Evolutionary conservation across 2,888 invertebrate genomes (phyloP).

Genomic region (Timandra comae): DNA sequence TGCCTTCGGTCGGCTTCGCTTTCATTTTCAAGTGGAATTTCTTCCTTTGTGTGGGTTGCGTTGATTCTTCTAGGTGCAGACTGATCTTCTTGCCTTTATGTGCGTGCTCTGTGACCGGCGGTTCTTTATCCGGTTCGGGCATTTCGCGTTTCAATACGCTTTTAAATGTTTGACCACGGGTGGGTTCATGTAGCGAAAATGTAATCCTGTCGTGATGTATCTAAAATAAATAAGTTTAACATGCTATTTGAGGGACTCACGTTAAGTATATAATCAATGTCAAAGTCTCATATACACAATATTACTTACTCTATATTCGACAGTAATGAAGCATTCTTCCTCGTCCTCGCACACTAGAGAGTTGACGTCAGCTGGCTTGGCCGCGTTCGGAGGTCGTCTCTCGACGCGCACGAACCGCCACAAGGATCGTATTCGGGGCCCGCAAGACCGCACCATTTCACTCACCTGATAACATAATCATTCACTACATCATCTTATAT

Average conservation of each 20-base stretch:
- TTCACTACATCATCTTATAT: no score
- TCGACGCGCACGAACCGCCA: slow-evolving; percentile 63
- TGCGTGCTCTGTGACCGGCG: slow-evolving; percentile 19
- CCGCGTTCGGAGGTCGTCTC: slow-evolving; percentile 43
- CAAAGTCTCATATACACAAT: no score
- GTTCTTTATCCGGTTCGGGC: slow-evolving; percentile 32
- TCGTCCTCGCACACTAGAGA: slow-evolving; percentile 67
- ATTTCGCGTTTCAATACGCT: slow-evolving; percentile 58
- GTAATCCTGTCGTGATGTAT: slow-evolving; percentile 68
- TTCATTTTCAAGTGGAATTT: slow-evolving; percentile 38
- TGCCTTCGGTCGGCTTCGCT: slow-evolving; percentile 42
- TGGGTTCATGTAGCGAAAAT: slow-evolving; percentile 63
- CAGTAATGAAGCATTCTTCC: slow-evolving; percentile 59
- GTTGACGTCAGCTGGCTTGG: slow-evolving; percentile 67
- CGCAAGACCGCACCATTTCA: slow-evolving; percentile 55
- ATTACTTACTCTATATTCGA: slow-evolving; percentile 63
- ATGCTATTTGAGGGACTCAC: no score
- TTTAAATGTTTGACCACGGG: slow-evolving; percentile 64
- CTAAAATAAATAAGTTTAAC: slow-evolving; percentile 26
- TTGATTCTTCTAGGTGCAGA: slow-evolving; percentile 4
- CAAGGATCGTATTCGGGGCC: slow-evolving; percentile 59
- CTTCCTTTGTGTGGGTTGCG: slow-evolving; percentile 26
- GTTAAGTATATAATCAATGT: no score
- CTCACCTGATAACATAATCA: slow-evolving; percentile 41
- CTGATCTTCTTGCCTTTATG: slow-evolving; percentile 36